Percentiles rank a stretch among this genome's conserved stretches.
Conservation (phyloP, 2,797 vertebrate genomes). For the Typhlichthys eigenmanni region DNA sequence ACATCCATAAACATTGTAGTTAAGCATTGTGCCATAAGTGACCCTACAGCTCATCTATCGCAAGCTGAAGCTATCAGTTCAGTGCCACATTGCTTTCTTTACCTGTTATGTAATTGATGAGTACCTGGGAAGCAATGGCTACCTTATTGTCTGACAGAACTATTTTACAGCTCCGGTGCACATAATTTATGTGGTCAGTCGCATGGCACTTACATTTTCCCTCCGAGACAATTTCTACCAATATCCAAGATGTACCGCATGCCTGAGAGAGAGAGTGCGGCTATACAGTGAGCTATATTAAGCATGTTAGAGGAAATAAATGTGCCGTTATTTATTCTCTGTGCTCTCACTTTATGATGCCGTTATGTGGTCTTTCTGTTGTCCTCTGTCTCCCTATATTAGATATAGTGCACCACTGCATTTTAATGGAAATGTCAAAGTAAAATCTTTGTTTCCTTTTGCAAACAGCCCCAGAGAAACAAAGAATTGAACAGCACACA, state of each 20-base stretch:
- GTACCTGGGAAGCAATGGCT: slow-evolving; percentile 27
- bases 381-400: slow-evolving; percentile 72
- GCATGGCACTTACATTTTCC: slow-evolving; percentile 47
- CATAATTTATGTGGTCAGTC: slow-evolving; percentile 52
- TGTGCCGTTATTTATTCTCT: slow-evolving; percentile 74
- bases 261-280: slow-evolving; percentile 41
- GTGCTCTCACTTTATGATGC: slow-evolving; percentile 69
- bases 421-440: slow-evolving; percentile 68
- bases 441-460: slow-evolving; percentile 52
- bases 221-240: slow-evolving; percentile 27
- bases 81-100: slow-evolving; percentile 31
- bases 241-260: slow-evolving; percentile 50
- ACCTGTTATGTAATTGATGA: slow-evolving; percentile 21
- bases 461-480: slow-evolving; percentile 39
- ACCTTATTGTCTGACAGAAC: slow-evolving; percentile 50
- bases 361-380: slow-evolving; percentile 65
- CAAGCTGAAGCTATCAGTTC: slow-evolving; percentile 23
- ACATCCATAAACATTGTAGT: too few species aligned
- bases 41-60: slow-evolving; percentile 9
- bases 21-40: background rate
- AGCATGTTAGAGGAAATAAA: slow-evolving; percentile 58
- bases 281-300: slow-evolving; percentile 40
- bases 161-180: slow-evolving; percentile 48
- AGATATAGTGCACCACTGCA: slow-evolving; percentile 54
- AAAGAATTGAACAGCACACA: slow-evolving; percentile 39